phyloP scores from a whole-genome alignment of 1,140 invertebrate species.

The Drosophila persimilis region DNA sequence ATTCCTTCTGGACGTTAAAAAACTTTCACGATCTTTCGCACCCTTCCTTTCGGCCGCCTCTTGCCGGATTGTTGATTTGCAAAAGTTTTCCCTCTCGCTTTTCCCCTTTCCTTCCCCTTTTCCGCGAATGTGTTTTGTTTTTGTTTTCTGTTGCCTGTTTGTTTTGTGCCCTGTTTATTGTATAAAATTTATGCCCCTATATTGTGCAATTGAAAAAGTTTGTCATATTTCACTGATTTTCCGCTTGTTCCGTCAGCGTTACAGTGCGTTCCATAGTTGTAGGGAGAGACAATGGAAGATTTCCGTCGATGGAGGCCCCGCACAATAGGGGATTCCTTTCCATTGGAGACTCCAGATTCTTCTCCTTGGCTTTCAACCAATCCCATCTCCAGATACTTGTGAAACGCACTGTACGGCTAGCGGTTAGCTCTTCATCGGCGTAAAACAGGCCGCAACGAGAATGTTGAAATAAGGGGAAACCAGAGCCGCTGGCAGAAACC shows the following conservation, averaged over 20 bases:
- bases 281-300: not conserved
- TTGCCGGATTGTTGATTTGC: slow-evolving; percentile 46
- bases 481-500: slow-evolving; percentile 61
- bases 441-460: slow-evolving; percentile 21
- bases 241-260: not conserved
- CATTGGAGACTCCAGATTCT: too few species aligned
- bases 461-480: slow-evolving; percentile 29
- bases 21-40: slow-evolving; percentile 38
- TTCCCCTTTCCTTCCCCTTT: slow-evolving; percentile 30
- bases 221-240: slow-evolving; percentile 50
- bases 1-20: too few species aligned
- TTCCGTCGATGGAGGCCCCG: too few species aligned
- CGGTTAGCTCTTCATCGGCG: slow-evolving; percentile 19
- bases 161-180: slow-evolving; percentile 55
- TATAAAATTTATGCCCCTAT: slow-evolving; percentile 64
- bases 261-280: slow-evolving; percentile 10
- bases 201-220: slow-evolving; percentile 69
- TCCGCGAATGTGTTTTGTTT: slow-evolving; percentile 19
- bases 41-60: slow-evolving; percentile 17
- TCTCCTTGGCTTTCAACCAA: too few species aligned
- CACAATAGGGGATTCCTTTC: too few species aligned
- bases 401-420: slow-evolving; percentile 3
- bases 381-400: not conserved
- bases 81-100: slow-evolving; percentile 44
- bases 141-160: slow-evolving; percentile 25